Evolutionary conservation across 2,113 vertebrate genomes (phyloP).

Genomic region (Tor tambroides): DNA sequence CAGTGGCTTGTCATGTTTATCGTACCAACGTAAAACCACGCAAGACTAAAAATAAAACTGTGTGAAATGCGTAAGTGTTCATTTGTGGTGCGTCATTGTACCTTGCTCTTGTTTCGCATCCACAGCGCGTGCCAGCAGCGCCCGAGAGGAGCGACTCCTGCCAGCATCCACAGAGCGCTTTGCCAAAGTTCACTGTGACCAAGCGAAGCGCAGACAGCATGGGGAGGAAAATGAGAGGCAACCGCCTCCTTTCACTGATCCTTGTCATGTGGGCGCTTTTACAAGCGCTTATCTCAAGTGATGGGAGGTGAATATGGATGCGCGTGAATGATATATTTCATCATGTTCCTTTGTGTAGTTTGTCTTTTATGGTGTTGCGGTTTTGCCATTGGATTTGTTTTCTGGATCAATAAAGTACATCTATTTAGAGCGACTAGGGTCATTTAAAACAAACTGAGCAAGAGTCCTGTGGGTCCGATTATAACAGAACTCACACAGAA

Average conservation of each 20-base stretch:
- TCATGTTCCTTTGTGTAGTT: background rate
- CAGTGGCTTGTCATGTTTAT: no score
- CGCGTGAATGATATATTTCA: background rate
- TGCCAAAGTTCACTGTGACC: conserved; percentile 33
- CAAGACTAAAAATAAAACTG: no score
- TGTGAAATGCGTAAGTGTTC: no score
- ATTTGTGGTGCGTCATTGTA: no score
- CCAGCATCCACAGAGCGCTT: conserved; percentile 40
- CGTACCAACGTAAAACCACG: no score
- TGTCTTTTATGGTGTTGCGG: background rate
- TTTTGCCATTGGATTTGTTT: background rate
- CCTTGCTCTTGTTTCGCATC: conserved; percentile 57
- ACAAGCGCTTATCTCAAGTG: conserved; percentile 7
- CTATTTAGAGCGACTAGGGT: background rate
- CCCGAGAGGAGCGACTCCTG: conserved; percentile 50
- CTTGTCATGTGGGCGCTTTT: conserved; percentile 25
- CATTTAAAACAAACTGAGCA: background rate
- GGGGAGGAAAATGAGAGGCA: conserved; percentile 31
- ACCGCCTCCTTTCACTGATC: conserved; percentile 13
- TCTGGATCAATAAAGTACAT: background rate
- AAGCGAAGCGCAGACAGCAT: conserved; percentile 21
- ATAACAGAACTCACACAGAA: background rate
- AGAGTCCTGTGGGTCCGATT: background rate
- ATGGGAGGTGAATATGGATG: conserved; percentile 3
- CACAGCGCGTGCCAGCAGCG: conserved; percentile 62